Percentiles rank a stretch among this genome's conserved stretches.
Conservation (phyloP, 2,797 vertebrate species). For the Craterocephalus amniculus region DNA sequence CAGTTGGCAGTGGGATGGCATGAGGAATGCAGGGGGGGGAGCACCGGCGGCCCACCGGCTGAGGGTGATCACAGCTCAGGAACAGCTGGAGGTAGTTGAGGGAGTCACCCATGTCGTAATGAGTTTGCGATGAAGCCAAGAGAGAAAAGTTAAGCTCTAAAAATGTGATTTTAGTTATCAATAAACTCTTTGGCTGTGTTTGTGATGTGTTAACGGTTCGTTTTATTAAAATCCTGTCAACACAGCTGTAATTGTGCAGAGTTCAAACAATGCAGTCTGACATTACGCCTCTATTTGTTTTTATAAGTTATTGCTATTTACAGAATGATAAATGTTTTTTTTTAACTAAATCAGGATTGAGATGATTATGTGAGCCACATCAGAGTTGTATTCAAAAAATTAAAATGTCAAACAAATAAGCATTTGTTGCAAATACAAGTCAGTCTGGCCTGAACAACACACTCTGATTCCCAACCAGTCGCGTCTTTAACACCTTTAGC, state of each 20-base stretch:
- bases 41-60: slow-evolving; percentile 33
- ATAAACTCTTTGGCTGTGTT: not conserved
- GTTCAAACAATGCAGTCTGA: too few relatives aligned
- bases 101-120: slow-evolving; percentile 23
- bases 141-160: slow-evolving; percentile 13
- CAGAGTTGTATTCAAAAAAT: too few relatives aligned
- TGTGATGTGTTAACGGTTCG: not conserved
- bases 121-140: not conserved
- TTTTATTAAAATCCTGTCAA: not conserved
- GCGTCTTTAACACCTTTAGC: too few relatives aligned
- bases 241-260: not conserved
- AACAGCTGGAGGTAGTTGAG: slow-evolving; percentile 36
- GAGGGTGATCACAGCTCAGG: slow-evolving; percentile 21
- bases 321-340: not conserved
- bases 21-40: slow-evolving; percentile 55
- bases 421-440: too few relatives aligned
- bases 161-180: not conserved
- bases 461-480: too few relatives aligned
- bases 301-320: not conserved
- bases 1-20: slow-evolving; percentile 57
- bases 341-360: not conserved
- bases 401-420: too few relatives aligned
- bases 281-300: too few relatives aligned
- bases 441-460: too few relatives aligned
- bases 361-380: too few relatives aligned